Percentiles rank a stretch among this genome's conserved stretches.
Evolutionary conservation across 1,140 invertebrate genomes (phyloP).

Genomic region (Drosophila pachea): DNA sequence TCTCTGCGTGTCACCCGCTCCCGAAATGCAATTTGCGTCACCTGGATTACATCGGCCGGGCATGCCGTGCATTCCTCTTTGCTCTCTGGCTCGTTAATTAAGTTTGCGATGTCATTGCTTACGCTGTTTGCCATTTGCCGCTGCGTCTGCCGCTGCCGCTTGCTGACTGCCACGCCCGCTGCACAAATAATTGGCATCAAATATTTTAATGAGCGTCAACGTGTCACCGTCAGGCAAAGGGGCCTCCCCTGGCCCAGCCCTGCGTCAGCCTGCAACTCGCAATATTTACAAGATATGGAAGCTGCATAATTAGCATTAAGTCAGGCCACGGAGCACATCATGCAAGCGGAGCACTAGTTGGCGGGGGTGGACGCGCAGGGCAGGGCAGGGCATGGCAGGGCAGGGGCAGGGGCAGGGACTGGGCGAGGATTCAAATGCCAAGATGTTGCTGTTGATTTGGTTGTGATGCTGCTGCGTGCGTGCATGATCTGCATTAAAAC

Average conservation of each 20-base stretch:
- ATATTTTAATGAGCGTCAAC: constrained; percentile 71
- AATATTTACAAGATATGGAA: constrained; percentile 69
- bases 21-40: background rate
- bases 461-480: constrained; percentile 57
- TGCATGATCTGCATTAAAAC: constrained; percentile 31
- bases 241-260: background rate
- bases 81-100: constrained; percentile 47
- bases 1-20: background rate
- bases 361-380: background rate
- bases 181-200: constrained; percentile 60
- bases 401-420: constrained; percentile 13
- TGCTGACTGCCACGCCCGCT: constrained; percentile 17
- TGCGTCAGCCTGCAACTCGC: constrained; percentile 28
- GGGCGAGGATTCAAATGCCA: constrained; percentile 70
- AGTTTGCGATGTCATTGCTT: constrained; percentile 32
- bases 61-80: constrained; percentile 17
- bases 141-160: background rate
- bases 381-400: background rate
- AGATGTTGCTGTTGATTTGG: constrained; percentile 50
- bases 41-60: background rate
- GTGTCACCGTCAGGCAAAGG: constrained; percentile 51
- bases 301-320: constrained; percentile 62
- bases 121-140: constrained; percentile 40
- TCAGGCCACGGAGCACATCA: constrained; percentile 2
- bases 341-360: background rate